Evolutionary conservation across 2,888 invertebrate species (phyloP).

Genomic region (Abrostola tripartita): DNA sequence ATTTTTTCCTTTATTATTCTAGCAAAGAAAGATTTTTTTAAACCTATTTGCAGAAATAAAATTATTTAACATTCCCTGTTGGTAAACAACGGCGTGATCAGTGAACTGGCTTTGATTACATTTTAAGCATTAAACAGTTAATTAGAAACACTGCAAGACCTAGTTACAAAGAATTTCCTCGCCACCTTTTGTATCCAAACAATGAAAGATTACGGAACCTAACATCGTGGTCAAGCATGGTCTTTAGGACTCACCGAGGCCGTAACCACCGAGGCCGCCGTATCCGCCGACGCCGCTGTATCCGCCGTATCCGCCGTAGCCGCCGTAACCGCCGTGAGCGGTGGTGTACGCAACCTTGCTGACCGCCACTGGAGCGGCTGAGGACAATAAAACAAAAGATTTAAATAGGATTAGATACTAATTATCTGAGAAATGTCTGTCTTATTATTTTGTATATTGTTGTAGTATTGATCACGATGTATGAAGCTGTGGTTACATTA

Average conservation of each 20-base stretch:
- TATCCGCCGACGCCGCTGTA: constrained; percentile 62
- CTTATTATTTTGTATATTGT: too few relatives aligned
- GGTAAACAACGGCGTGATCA: too few relatives aligned
- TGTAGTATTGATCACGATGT: too few relatives aligned
- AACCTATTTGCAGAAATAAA: too few relatives aligned
- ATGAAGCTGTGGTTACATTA: too few relatives aligned
- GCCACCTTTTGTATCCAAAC: constrained; percentile 1
- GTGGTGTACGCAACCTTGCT: constrained; percentile 77
- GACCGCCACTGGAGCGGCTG: constrained; percentile 68
- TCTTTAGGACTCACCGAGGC: constrained; percentile 54
- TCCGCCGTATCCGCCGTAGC: constrained; percentile 60
- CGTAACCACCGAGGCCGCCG: constrained; percentile 60
- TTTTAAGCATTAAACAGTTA: background rate
- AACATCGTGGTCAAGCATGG: background rate
- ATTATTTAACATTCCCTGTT: too few relatives aligned
- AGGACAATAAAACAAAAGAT: constrained; percentile 17
- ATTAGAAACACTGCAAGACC: background rate
- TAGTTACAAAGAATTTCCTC: background rate
- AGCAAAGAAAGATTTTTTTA: too few relatives aligned
- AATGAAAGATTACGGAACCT: background rate
- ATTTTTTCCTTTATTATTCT: constrained; percentile 1
- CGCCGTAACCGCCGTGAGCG: constrained; percentile 58
- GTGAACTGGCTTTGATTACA: background rate
- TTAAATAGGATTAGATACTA: background rate
- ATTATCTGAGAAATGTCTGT: background rate